These are phyloP conservation scores for Pelobates fuscus DNA, from an alignment of 2,113 vertebrate species.

Conservation along the genomic window DNA sequence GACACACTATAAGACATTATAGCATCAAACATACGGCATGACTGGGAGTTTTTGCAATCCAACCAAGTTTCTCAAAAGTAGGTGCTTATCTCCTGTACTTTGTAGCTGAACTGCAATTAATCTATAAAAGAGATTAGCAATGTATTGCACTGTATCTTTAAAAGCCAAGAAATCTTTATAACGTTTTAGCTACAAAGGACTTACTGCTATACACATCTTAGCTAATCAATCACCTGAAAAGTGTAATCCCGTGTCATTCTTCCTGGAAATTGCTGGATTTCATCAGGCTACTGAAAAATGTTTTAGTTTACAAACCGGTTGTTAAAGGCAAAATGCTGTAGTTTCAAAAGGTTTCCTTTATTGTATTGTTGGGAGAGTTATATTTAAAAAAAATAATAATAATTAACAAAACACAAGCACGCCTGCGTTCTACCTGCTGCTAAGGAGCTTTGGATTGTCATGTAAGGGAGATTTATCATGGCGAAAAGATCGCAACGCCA, in stretches of 20 bases:
- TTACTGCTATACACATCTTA: neutral
- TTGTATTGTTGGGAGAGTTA: neutral
- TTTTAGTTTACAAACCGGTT: neutral
- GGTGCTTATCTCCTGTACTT: neutral
- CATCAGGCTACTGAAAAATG: neutral
- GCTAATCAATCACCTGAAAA: neutral
- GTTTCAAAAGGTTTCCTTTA: neutral
- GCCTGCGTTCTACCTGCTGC: too few relatives aligned
- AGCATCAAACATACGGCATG: neutral
- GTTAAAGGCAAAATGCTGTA: neutral
- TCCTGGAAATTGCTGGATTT: neutral
- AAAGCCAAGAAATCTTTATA: neutral
- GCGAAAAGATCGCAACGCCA: too few relatives aligned
- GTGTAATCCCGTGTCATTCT: neutral
- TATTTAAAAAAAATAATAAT: neutral
- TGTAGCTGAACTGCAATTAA: neutral
- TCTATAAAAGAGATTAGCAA: neutral
- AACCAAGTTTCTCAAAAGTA: neutral
- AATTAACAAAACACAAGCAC: too few relatives aligned
- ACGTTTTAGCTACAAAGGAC: neutral
- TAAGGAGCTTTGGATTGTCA: too few relatives aligned
- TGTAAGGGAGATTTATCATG: too few relatives aligned
- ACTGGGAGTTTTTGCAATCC: neutral
- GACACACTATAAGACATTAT: neutral
- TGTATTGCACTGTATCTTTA: neutral